A percentile compares a stretch with the other conserved stretches of the same genome.
phyloP scores from a whole-genome alignment of 2,797 vertebrate genomes.

The Phylloscopus collybita region DNA sequence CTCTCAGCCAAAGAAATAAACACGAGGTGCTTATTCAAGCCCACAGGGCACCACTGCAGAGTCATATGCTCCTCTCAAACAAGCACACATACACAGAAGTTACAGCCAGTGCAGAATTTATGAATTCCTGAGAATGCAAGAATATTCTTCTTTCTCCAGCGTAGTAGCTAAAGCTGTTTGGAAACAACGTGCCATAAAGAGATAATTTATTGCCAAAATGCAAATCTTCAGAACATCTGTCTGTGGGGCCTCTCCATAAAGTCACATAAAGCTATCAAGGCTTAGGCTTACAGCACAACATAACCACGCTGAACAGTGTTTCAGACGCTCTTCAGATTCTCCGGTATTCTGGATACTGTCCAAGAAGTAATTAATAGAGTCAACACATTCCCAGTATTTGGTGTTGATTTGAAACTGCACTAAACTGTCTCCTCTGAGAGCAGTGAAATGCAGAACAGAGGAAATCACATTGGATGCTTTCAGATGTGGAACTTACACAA shows the following conservation, averaged over 20 bases:
- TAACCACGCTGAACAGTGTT: rapidly evolving
- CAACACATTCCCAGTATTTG: conserved; percentile 7
- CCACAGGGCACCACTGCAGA: rapidly evolving
- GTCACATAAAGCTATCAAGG: background rate
- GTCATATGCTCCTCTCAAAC: background rate
- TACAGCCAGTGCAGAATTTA: background rate
- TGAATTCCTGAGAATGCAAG: background rate
- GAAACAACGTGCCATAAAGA: background rate
- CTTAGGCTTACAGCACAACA: background rate
- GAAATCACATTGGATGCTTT: background rate
- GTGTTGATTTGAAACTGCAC: background rate
- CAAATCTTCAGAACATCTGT: background rate
- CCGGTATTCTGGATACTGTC: background rate
- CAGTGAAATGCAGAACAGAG: background rate
- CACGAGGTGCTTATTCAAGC: background rate
- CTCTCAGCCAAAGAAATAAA: background rate
- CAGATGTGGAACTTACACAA: background rate
- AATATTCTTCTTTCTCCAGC: background rate
- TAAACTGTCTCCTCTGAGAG: conserved; percentile 25
- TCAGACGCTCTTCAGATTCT: background rate
- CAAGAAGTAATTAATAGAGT: conserved; percentile 51
- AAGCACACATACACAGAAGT: background rate
- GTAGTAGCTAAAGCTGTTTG: background rate
- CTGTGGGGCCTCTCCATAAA: background rate
- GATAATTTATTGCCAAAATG: background rate